Percentiles rank a stretch among this genome's conserved stretches.
These are phyloP conservation scores for Itoplectis maculator DNA, from an alignment of 2,888 invertebrate genomes.

Conservation along the genomic window DNA sequence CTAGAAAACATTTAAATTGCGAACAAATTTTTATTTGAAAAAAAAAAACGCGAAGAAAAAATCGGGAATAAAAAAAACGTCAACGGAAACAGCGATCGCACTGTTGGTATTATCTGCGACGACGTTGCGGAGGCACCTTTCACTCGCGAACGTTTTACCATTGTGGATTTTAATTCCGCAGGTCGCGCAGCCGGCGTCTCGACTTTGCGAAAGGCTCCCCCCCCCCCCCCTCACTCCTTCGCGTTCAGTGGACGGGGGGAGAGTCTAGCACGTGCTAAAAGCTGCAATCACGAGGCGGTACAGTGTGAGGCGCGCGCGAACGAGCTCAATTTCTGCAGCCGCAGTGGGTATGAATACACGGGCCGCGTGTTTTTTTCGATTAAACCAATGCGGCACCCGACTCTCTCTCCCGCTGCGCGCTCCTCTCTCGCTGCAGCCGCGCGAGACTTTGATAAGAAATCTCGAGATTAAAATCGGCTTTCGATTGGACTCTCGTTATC, in stretches of 20 bases:
- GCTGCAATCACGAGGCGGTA: slow-evolving; percentile 27
- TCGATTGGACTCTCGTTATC: slow-evolving; percentile 25
- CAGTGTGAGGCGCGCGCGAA: background rate
- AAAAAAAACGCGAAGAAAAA: background rate
- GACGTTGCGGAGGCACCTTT: background rate
- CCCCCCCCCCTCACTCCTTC: too few relatives aligned
- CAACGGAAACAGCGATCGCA: background rate
- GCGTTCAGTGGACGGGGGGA: background rate
- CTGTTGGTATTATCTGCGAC: background rate
- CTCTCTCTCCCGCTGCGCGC: background rate
- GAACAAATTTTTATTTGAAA: background rate
- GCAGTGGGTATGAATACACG: slow-evolving; percentile 17
- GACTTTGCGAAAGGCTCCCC: background rate
- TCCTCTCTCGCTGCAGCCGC: too few relatives aligned
- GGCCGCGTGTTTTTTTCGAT: background rate
- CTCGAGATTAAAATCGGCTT: slow-evolving; percentile 25
- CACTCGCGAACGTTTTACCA: slow-evolving; percentile 14
- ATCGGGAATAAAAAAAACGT: background rate
- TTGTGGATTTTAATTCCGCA: slow-evolving; percentile 34
- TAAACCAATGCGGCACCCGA: slow-evolving; percentile 16
- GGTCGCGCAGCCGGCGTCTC: slow-evolving; percentile 13
- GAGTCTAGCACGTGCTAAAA: slow-evolving; percentile 21
- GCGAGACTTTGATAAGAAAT: slow-evolving; percentile 23
- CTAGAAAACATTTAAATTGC: background rate
- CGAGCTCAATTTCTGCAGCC: slow-evolving; percentile 21